A percentile compares a stretch with the other conserved stretches of the same genome.
phyloP scores from a whole-genome alignment of 2,113 vertebrate species.

The Verasper variegatus region DNA sequence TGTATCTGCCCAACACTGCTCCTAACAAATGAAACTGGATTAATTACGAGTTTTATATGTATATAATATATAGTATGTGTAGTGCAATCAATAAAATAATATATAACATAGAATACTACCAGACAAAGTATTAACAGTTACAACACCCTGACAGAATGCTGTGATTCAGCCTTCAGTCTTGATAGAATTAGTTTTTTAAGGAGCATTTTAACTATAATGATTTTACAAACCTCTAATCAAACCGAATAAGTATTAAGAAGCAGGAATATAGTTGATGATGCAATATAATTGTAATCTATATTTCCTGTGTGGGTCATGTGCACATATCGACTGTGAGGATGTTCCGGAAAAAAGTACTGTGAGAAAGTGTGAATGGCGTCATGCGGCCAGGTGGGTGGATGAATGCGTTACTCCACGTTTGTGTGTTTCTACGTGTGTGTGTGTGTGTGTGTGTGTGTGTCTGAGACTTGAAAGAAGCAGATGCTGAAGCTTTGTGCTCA shows the following conservation, averaged over 20 bases:
- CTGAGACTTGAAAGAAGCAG: constrained; percentile 40
- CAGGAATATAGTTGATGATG: neutral
- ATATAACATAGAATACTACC: constrained; percentile 4
- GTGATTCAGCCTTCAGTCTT: neutral
- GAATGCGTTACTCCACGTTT: constrained; percentile 7
- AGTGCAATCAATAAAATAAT: neutral
- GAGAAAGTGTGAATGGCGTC: constrained; percentile 26
- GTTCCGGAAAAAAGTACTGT: neutral
- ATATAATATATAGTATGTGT: no score
- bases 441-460: constrained; percentile 6
- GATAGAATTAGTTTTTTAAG: constrained; percentile 1
- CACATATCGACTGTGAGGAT: neutral
- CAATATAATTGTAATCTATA: neutral
- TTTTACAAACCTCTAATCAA: constrained; percentile 3
- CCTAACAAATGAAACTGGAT: no score
- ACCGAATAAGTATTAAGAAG: neutral
- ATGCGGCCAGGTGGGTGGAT: constrained; percentile 40
- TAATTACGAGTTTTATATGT: no score
- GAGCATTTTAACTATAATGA: constrained; percentile 8
- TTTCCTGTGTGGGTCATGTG: neutral
- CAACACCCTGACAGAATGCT: constrained; percentile 3
- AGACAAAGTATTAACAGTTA: constrained; percentile 3
- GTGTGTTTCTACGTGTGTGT: constrained; percentile 19
- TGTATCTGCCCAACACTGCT: no score
- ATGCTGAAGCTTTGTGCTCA: constrained; percentile 75